These are phyloP conservation scores for Mormyrus lacerda DNA, from an alignment of 2,113 vertebrate species.

Conservation along the genomic window DNA sequence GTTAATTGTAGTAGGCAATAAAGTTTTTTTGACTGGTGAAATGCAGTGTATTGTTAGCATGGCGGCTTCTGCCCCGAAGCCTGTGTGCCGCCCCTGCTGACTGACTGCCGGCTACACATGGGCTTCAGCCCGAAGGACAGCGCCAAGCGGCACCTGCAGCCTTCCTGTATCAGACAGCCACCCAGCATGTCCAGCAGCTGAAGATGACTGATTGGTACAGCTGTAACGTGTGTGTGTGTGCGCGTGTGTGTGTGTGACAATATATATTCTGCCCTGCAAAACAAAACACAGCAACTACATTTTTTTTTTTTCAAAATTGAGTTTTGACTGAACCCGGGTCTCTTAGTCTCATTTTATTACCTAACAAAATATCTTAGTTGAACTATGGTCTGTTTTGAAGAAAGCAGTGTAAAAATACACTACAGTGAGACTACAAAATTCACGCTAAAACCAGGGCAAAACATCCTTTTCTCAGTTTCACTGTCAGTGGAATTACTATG, in stretches of 20 bases:
- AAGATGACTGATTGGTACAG: not conserved
- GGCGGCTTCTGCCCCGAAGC: not conserved
- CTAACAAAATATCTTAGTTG: not conserved
- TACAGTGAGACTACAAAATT: not conserved
- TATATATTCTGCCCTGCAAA: not conserved
- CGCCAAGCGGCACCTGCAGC: not conserved
- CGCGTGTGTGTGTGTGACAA: not conserved
- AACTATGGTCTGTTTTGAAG: not conserved
- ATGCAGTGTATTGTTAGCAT: not conserved
- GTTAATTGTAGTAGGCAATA: not conserved
- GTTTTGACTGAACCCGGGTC: not conserved
- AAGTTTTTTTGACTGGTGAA: not conserved
- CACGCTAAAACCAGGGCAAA: not conserved
- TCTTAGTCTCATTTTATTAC: not conserved
- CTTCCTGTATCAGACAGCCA: not conserved
- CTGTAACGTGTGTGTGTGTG: not conserved
- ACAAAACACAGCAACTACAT: not conserved
- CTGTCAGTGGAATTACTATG: not conserved
- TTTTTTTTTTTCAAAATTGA: not conserved
- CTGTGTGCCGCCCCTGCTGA: not conserved
- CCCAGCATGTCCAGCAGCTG: not conserved
- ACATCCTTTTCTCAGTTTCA: not conserved
- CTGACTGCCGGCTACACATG: not conserved
- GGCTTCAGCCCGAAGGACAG: not conserved
- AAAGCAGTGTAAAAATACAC: not conserved